Conservation (phyloP, 2,113 vertebrate species). For the Charina bottae region DNA sequence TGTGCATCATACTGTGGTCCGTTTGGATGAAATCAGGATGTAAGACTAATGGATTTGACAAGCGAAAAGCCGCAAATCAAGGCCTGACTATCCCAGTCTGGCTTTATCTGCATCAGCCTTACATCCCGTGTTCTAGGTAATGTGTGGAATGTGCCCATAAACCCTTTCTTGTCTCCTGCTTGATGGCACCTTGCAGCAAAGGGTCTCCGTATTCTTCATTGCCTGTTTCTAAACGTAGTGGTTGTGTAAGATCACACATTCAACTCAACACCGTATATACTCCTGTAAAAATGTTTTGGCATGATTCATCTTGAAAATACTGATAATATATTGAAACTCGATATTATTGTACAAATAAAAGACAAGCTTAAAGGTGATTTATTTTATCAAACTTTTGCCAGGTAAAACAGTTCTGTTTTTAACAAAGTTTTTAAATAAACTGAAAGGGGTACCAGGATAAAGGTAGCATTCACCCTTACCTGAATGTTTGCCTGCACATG, state of each 20-base stretch:
- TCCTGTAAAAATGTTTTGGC: constrained; percentile 61
- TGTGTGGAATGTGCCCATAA: fast-evolving
- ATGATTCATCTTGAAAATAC: constrained; percentile 53
- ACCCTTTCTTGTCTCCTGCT: neutral
- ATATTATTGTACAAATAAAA: constrained; percentile 45
- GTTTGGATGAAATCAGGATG: neutral
- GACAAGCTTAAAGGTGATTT: constrained; percentile 29
- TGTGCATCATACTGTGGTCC: neutral
- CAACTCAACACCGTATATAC: neutral
- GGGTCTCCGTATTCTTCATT: neutral
- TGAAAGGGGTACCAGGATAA: constrained; percentile 38
- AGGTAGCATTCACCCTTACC: constrained; percentile 33
- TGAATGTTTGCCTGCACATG: neutral
- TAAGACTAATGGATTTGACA: fast-evolving
- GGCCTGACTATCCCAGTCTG: neutral
- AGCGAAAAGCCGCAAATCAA: neutral
- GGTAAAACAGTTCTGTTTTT: constrained; percentile 34
- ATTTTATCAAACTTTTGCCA: constrained; percentile 53
- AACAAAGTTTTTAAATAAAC: constrained; percentile 46
- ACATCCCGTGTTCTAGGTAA: fast-evolving
- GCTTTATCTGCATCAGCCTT: neutral
- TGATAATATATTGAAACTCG: constrained; percentile 66
- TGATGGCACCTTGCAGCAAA: fast-evolving
- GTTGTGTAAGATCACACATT: neutral
- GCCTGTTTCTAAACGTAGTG: constrained; percentile 6